phyloP scores from a whole-genome alignment of 1,140 invertebrate species.

The Heliconius congener region DNA sequence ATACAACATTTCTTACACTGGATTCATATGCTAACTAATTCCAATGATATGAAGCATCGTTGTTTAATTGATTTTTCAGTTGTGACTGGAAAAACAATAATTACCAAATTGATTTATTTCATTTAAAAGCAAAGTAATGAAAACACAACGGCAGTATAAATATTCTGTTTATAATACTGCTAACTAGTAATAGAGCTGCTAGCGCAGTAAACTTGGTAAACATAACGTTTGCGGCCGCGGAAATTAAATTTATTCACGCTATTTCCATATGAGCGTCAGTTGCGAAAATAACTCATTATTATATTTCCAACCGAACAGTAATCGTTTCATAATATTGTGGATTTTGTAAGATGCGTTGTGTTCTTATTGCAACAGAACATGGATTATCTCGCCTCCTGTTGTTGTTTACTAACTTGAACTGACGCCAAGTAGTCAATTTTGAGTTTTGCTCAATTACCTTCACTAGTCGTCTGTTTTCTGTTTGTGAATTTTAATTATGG shows the following conservation, averaged over 20 bases:
- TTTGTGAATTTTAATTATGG: background rate
- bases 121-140: background rate
- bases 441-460: constrained; percentile 4
- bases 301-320: constrained; percentile 41
- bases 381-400: constrained; percentile 20
- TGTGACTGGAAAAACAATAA: background rate
- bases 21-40: background rate
- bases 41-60: background rate
- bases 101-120: background rate
- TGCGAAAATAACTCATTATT: constrained; percentile 42
- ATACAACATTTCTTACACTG: background rate
- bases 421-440: constrained; percentile 17
- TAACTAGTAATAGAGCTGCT: constrained; percentile 3
- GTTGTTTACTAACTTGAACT: constrained; percentile 16
- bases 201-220: constrained; percentile 18
- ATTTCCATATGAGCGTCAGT: constrained; percentile 39
- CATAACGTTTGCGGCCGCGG: constrained; percentile 27
- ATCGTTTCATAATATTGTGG: constrained; percentile 42
- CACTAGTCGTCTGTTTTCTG: constrained; percentile 15
- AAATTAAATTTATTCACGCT: constrained; percentile 42
- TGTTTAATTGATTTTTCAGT: background rate
- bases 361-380: constrained; percentile 28
- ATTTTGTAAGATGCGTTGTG: constrained; percentile 32
- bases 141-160: background rate
- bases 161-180: background rate